Percentiles rank a stretch among this genome's conserved stretches.
These are phyloP conservation scores for Trichonephila clavata DNA, from an alignment of 1,140 invertebrate genomes.

Conservation along the genomic window DNA sequence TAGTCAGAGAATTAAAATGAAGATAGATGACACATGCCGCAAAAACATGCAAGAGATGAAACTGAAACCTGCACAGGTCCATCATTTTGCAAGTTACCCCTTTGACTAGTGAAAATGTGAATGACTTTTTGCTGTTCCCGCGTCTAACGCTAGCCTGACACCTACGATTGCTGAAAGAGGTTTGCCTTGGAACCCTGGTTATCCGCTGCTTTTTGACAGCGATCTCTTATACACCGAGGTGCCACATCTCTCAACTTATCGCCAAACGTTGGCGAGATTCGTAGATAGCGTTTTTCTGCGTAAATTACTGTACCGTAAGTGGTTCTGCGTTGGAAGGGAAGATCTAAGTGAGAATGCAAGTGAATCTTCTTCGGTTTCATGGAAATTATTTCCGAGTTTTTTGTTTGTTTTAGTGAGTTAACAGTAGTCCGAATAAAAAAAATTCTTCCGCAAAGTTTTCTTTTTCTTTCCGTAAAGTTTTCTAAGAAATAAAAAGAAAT, in stretches of 20 bases:
- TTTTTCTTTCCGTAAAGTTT: constrained; percentile 33
- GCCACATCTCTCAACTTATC: constrained; percentile 23
- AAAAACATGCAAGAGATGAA: constrained; percentile 54
- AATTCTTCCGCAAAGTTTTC: background rate
- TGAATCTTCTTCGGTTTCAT: constrained; percentile 28
- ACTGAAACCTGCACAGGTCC: constrained; percentile 43
- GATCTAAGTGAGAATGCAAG: background rate
- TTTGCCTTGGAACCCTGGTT: constrained; percentile 44
- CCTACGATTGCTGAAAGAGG: constrained; percentile 44
- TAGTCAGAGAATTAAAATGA: background rate
- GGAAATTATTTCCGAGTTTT: constrained; percentile 15
- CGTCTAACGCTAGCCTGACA: background rate
- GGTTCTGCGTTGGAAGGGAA: background rate
- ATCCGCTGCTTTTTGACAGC: constrained; percentile 62
- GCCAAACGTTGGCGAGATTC: constrained; percentile 44
- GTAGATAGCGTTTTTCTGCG: constrained; percentile 41
- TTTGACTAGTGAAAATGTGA: constrained; percentile 58
- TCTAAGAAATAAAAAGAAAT: background rate
- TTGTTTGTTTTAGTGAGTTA: background rate
- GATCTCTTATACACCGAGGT: background rate
- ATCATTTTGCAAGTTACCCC: constrained; percentile 31
- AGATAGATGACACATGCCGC: background rate
- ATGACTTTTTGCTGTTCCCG: constrained; percentile 48
- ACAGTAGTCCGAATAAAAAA: background rate
- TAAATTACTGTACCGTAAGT: constrained; percentile 36